Percentiles rank a stretch among this genome's conserved stretches.
Conservation (phyloP, 1,140 invertebrate genomes). For the Drosophila kohkoa region DNA sequence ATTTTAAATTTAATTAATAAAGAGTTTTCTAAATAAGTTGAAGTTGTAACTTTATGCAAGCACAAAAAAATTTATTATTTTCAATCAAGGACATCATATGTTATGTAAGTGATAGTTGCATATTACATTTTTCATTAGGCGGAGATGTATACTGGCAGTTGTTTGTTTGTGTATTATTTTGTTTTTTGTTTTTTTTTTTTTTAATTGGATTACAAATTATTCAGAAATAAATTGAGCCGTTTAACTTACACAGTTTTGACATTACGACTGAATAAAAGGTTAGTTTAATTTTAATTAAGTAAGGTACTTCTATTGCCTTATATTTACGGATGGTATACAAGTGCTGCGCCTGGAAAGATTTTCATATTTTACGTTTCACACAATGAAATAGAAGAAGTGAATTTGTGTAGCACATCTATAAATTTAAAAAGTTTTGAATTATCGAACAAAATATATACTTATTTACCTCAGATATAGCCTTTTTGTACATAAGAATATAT, state of each 20-base stretch:
- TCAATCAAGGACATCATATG: constrained; percentile 5
- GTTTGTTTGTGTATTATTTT: constrained; percentile 48
- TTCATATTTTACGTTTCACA: too few species aligned
- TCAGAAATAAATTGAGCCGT: constrained; percentile 27
- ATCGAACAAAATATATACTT: too few species aligned
- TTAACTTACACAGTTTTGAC: constrained; percentile 42
- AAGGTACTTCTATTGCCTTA: constrained; percentile 18
- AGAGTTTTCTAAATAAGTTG: background rate
- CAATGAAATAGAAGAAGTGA: too few species aligned
- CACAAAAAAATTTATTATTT: background rate
- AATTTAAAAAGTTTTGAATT: too few species aligned
- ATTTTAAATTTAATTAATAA: background rate
- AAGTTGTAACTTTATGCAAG: constrained; percentile 6
- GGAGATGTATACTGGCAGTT: constrained; percentile 82
- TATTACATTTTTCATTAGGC: constrained; percentile 58
- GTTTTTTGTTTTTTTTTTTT: constrained; percentile 32
- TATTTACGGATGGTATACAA: too few species aligned
- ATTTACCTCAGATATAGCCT: too few species aligned
- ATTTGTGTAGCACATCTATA: too few species aligned
- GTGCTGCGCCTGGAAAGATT: too few species aligned
- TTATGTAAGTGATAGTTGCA: constrained; percentile 26
- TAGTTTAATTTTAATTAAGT: constrained; percentile 19
- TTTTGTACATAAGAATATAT: background rate
- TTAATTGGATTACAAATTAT: constrained; percentile 17
- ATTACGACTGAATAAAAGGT: constrained; percentile 44